Evolutionary conservation across 2,888 invertebrate species (phyloP).

Genomic region (Trissoscelio sp.): DNA sequence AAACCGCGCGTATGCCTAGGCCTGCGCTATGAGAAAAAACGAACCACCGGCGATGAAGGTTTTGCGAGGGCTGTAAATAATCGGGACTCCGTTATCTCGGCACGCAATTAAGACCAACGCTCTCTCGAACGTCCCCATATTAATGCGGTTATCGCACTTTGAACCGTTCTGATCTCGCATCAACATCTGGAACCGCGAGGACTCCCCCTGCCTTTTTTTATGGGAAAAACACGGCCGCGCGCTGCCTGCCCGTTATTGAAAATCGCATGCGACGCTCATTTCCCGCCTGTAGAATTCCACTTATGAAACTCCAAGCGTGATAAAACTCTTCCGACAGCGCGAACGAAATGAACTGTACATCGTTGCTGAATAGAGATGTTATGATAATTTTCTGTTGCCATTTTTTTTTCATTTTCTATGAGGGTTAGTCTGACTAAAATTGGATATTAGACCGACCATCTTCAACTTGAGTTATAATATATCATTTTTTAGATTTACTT

Average conservation of each 20-base stretch:
- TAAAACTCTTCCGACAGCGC: constrained; percentile 62
- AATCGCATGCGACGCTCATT: constrained; percentile 70
- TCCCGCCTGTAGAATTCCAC: constrained; percentile 64
- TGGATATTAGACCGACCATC: too few relatives aligned
- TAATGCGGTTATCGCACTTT: constrained; percentile 71
- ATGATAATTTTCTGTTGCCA: constrained; percentile 46
- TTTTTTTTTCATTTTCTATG: background rate
- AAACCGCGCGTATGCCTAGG: too few relatives aligned
- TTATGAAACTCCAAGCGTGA: constrained; percentile 66
- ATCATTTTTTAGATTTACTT: too few relatives aligned
- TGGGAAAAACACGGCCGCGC: constrained; percentile 66
- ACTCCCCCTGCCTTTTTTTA: constrained; percentile 63
- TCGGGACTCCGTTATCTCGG: constrained; percentile 63
- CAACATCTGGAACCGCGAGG: constrained; percentile 65
- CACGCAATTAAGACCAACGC: constrained; percentile 65
- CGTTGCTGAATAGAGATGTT: constrained; percentile 55
- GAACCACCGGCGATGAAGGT: constrained; percentile 60
- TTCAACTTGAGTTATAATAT: too few relatives aligned
- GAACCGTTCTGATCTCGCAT: constrained; percentile 65
- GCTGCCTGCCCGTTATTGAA: constrained; percentile 68
- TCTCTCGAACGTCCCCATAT: constrained; percentile 62
- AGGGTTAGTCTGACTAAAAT: too few relatives aligned
- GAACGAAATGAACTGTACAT: constrained; percentile 58
- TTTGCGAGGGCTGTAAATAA: constrained; percentile 69
- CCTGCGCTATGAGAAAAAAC: constrained; percentile 67